Percentiles rank a stretch among this genome's conserved stretches.
Evolutionary conservation across 2,113 vertebrate species (phyloP).

Genomic region (Elaphurus davidianus): DNA sequence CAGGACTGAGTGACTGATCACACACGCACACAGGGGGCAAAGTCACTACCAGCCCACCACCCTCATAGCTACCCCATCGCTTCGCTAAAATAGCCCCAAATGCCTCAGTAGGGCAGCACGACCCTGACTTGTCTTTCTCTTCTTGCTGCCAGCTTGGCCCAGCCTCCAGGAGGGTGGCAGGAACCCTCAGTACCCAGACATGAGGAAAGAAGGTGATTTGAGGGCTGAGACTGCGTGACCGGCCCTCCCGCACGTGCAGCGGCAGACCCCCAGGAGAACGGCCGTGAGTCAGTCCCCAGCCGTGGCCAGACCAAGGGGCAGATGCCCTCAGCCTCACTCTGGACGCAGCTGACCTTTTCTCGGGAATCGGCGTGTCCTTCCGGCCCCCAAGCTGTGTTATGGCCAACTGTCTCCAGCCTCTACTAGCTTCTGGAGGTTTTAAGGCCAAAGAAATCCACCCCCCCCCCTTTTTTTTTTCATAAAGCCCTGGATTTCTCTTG

Average conservation of each 20-base stretch:
- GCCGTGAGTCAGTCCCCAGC: not conserved
- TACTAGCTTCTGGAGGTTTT: not conserved
- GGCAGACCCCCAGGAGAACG: not conserved
- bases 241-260: accelerated
- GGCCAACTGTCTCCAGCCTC: not conserved
- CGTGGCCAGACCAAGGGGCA: accelerated
- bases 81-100: not conserved
- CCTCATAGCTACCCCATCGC: not conserved
- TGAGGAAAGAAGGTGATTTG: not conserved
- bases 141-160: not conserved
- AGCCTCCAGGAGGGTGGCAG: not conserved
- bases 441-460: not conserved
- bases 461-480: accelerated
- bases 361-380: not conserved
- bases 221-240: accelerated
- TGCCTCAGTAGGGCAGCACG: not conserved
- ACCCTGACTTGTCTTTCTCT: not conserved
- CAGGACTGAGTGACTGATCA: not conserved
- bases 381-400: not conserved
- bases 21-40: not conserved
- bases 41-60: not conserved
- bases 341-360: not conserved
- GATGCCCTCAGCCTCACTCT: not conserved
- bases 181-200: not conserved
- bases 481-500: not conserved